phyloP scores from a whole-genome alignment of 2,113 vertebrate genomes.

The Hirundichthys speculiger region DNA sequence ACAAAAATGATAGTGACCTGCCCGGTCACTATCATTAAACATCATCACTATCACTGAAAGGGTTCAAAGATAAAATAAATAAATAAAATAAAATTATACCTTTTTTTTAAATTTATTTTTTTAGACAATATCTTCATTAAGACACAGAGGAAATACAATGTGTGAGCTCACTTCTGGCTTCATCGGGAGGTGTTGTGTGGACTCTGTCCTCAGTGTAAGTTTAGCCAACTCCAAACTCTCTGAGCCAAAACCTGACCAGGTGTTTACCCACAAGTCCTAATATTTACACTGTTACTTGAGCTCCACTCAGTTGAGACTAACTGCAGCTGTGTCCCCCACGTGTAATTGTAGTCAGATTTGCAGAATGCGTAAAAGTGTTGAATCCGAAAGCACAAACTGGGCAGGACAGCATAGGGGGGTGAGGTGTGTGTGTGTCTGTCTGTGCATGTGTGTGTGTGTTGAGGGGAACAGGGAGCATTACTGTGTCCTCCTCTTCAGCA shows the following conservation, averaged over 20 bases:
- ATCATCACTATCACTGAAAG: too few species aligned
- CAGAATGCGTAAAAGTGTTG: slow-evolving; percentile 25
- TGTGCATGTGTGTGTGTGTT: too few species aligned
- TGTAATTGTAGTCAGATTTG: slow-evolving; percentile 45
- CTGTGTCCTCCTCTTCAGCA: slow-evolving; percentile 33
- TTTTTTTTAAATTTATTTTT: too few species aligned
- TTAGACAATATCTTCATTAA: too few species aligned
- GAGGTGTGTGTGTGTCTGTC: too few species aligned
- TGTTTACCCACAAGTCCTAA: slow-evolving; percentile 40
- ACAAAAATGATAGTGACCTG: too few species aligned
- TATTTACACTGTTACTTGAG: slow-evolving; percentile 36
- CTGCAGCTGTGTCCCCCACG: slow-evolving; percentile 45
- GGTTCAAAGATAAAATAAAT: too few species aligned
- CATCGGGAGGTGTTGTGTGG: neutral
- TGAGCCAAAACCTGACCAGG: slow-evolving; percentile 43
- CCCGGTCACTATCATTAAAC: too few species aligned
- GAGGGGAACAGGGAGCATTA: neutral
- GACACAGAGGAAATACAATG: too few species aligned
- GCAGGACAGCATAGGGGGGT: neutral
- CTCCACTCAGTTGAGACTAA: slow-evolving; percentile 14
- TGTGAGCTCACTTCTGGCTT: too few species aligned
- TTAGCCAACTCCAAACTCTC: neutral
- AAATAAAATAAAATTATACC: too few species aligned
- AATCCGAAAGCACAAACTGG: slow-evolving; percentile 32
- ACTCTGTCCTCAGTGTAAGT: neutral